Evolutionary conservation across 2,888 invertebrate genomes (phyloP).

Genomic region (Pammene aurita): DNA sequence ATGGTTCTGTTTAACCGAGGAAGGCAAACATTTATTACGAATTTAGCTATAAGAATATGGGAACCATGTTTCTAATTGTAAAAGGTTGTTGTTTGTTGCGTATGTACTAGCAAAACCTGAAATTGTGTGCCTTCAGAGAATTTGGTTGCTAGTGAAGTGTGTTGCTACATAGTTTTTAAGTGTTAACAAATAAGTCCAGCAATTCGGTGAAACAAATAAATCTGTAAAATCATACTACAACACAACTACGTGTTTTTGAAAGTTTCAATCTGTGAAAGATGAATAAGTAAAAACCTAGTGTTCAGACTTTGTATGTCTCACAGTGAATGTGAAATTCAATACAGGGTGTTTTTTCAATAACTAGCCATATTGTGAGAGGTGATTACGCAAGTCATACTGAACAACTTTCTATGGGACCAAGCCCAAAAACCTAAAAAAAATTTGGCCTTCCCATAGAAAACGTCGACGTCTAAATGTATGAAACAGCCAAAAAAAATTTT

Average conservation of each 20-base stretch:
- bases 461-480: too few relatives aligned
- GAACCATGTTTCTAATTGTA: conserved; percentile 11
- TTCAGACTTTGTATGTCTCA: neutral
- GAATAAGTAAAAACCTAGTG: neutral
- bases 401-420: too few relatives aligned
- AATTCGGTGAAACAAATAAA: conserved; percentile 20
- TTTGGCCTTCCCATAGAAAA: too few relatives aligned
- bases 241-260: conserved; percentile 10
- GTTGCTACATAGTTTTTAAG: conserved; percentile 34
- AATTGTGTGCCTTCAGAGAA: conserved; percentile 38
- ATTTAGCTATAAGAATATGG: conserved; percentile 30
- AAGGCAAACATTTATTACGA: conserved; percentile 20
- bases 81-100: conserved; percentile 35
- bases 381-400: too few relatives aligned
- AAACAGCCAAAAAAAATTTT: too few relatives aligned
- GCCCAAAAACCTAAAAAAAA: too few relatives aligned
- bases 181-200: conserved; percentile 20
- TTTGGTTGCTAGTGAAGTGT: conserved; percentile 32
- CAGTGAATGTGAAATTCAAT: too few relatives aligned
- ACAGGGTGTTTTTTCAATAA: too few relatives aligned
- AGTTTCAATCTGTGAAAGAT: conserved; percentile 5
- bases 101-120: conserved; percentile 37
- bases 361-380: too few relatives aligned
- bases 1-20: conserved; percentile 6
- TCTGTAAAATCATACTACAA: neutral